Base-by-base conservation (phyloP, 1,140 invertebrate species). In the Zaprionus africanus region DNA sequence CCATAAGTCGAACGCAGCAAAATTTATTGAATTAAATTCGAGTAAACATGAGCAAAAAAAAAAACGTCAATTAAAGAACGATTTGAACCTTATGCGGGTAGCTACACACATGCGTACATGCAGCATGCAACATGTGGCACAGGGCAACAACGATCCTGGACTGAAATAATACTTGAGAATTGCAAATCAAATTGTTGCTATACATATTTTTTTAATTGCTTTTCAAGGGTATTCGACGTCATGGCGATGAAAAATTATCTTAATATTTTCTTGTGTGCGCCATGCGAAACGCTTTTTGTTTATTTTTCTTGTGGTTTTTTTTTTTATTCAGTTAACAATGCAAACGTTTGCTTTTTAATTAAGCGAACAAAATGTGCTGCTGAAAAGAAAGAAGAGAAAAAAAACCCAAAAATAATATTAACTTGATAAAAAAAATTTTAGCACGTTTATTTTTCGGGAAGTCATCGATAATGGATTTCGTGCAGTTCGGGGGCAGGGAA, bases 341-440 rank as follows among this genome's bases (percentile, higher is more conserved):
- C 83, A 78, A 73, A 88, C 76, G 66, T 83, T 83, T 75, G 84
- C 66, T 26, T 78, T 86, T 87, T 75, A 66, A 72, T 76, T 71
- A 79, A 65, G 26, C 60, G 17, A 66, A 17, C 24, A 64, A 77
- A 41, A 51, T 51, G 46, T 24, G 46, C 46, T 46, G 41, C 58
- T 65, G 56, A 24, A 60, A 56, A 64, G 17, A 36, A 7, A 34
- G 3, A 22, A 24, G 6, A n/a, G 4, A 13, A 31, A 31, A 65
- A 38, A 54, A 36, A 38, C 31, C 28, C 78, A 65, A 68, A 67
- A 76, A 69, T 26, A 24, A 56, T 76, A 73, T 73, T 24, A 66
- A 56, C 49, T 69, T 78, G 56, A 76, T 68, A 68, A 65, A 46
- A 65, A 46, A 22, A 70, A 68, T 86, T 67, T 46, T 76, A 54